Evolutionary conservation across 2,797 vertebrate genomes (phyloP).

Genomic region (Sebastolobus altivelis): DNA sequence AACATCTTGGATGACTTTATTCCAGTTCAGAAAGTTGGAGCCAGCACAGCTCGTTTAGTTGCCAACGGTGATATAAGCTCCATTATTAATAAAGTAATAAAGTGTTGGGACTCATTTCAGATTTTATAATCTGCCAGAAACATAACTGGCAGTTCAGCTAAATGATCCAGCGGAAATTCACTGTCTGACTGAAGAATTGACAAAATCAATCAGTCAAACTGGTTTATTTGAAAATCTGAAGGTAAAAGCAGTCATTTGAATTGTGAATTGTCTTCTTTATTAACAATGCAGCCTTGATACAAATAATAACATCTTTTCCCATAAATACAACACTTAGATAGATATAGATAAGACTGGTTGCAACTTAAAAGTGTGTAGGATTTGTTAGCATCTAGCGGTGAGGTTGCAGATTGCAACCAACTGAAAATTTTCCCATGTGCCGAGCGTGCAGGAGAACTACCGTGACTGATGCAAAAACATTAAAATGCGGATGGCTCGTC

Average conservation of each 20-base stretch:
- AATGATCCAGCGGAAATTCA: not conserved
- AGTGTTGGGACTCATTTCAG: constrained; percentile 24
- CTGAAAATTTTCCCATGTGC: too few species aligned
- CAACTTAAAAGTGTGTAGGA: not conserved
- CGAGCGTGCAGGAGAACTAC: too few species aligned
- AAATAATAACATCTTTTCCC: not conserved
- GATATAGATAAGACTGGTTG: not conserved
- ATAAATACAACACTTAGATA: not conserved
- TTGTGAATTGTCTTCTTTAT: not conserved
- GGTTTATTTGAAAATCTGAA: not conserved
- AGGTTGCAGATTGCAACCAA: too few species aligned
- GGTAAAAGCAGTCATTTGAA: not conserved
- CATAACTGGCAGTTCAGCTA: not conserved
- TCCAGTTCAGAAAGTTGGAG: not conserved
- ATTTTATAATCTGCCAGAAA: constrained; percentile 12
- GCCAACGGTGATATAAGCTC: not conserved
- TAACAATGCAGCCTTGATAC: not conserved
- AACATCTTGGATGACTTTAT: not conserved
- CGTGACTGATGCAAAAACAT: too few species aligned
- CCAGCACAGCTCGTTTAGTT: not conserved
- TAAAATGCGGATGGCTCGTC: too few species aligned
- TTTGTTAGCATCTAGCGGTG: too few species aligned
- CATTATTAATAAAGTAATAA: constrained; percentile 22
- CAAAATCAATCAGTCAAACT: not conserved
- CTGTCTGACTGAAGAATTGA: not conserved